Percentiles rank a stretch among this genome's conserved stretches.
phyloP scores from a whole-genome alignment of 1,140 invertebrate species.

The Drosophila sp. region DNA sequence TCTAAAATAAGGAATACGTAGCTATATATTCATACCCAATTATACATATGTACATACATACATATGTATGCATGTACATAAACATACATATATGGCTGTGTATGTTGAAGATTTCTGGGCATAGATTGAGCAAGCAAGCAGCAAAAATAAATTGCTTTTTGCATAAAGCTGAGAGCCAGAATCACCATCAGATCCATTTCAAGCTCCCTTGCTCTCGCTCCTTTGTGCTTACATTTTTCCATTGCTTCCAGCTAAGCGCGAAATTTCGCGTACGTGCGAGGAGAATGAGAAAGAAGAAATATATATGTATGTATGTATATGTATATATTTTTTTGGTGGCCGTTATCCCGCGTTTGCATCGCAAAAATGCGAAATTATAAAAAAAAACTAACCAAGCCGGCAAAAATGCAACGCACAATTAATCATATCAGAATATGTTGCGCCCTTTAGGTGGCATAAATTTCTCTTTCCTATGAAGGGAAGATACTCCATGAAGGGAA shows the following conservation, averaged over 20 bases:
- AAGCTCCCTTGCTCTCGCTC: conserved; percentile 16
- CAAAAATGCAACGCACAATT: conserved; percentile 60
- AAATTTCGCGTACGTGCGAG: conserved; percentile 67
- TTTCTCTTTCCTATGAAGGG: conserved; percentile 37
- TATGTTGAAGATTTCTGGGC: conserved; percentile 63
- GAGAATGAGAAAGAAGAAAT: conserved; percentile 56
- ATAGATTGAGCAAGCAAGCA: conserved; percentile 53
- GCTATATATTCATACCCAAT: neutral
- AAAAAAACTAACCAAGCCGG: conserved; percentile 8
- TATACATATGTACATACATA: no score
- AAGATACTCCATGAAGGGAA: neutral
- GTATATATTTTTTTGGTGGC: conserved; percentile 20
- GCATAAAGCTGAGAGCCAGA: conserved; percentile 35
- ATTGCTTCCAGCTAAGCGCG: conserved; percentile 52
- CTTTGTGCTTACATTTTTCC: conserved; percentile 14
- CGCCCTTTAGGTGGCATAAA: conserved; percentile 72
- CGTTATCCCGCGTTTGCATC: conserved; percentile 63
- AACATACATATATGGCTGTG: neutral
- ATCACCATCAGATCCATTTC: neutral
- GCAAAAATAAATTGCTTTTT: conserved; percentile 66
- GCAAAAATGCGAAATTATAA: conserved; percentile 22
- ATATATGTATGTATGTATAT: conserved; percentile 16
- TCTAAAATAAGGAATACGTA: no score
- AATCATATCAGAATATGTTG: conserved; percentile 73
- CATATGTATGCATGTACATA: neutral